Evolutionary conservation across 2,797 vertebrate genomes (phyloP), one percentile per base, ranked within the genome.

Genomic region (Peromyscus melanophrys): DNA sequence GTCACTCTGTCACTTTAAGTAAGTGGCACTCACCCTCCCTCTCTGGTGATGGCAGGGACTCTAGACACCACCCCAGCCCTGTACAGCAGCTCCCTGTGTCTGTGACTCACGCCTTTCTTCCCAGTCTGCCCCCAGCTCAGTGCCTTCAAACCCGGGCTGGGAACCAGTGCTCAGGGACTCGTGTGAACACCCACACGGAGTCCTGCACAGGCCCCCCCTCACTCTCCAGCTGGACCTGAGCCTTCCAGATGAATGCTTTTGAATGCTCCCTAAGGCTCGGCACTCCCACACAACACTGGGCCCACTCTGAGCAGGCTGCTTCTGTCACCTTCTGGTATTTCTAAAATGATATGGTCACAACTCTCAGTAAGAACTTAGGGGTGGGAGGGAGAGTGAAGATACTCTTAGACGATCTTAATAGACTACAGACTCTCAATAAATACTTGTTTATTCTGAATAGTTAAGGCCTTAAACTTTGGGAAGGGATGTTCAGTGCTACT

Each of bases 1-100:
- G 88, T 94, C 96, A 92, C 61, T 57, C 80, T 95, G 96, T 96
- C 95, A 71, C 73, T 52, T 23, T 75, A 82, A 96, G 76, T 73
- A 88, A 96, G 92, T 49, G 16, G 6, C 77, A 61, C 77, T 76
- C 49, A 27, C 34, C n/a, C 46, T 86, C 46, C 34, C 65, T 77
- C 19, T 57, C 49, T 55, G 86, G 52, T 23, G 27, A 61, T 23
- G 37, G 55, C 14, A 57, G 52, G 82, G 87, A 16, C n/a, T 80
- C 46, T 52, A 84, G 46, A 82, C 16, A 1, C 46, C 1, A 9
- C 27, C 82, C 40, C 3, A 5, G 5, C 25, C 59, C 57, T 49
- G 3, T 27, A 12, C 49, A 49, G 65, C 4, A 14, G 52, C 37
- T 52, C 84, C 73, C 71, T 21, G 4, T 29, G 34, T 94, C 76